Percentiles rank a stretch among this genome's conserved stretches.
Evolutionary conservation across 2,113 vertebrate genomes (phyloP).

Genomic region (Nicator chloris): DNA sequence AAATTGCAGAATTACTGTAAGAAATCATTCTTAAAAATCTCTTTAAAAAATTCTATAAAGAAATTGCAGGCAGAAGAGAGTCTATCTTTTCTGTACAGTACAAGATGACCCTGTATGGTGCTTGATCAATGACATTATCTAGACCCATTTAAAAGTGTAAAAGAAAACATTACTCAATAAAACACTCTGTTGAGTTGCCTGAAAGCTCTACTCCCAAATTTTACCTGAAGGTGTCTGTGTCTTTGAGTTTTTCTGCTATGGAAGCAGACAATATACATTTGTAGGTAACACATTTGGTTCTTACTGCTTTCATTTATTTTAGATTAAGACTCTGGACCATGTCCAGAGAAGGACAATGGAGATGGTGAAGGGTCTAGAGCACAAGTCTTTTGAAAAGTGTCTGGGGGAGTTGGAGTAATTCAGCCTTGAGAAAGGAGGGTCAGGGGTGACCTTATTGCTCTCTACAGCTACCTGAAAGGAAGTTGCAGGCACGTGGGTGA

Average conservation of each 20-base stretch:
- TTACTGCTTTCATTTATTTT: neutral
- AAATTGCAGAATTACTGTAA: neutral
- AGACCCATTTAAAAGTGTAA: neutral
- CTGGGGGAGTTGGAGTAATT: neutral
- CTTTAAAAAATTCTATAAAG: neutral
- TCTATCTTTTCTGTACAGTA: neutral
- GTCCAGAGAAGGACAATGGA: neutral
- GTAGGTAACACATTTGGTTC: neutral
- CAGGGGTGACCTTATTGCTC: neutral
- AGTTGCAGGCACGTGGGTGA: neutral
- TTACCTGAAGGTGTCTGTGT: neutral
- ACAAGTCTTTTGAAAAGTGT: neutral
- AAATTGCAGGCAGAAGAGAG: neutral
- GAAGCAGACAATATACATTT: neutral
- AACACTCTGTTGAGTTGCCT: neutral
- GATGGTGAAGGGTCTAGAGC: neutral
- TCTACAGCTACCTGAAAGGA: neutral
- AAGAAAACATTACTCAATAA: neutral
- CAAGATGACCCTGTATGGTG: neutral
- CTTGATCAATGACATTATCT: neutral
- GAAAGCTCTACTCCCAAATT: neutral
- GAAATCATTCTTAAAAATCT: neutral
- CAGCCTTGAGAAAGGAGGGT: neutral
- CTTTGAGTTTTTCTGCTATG: neutral
- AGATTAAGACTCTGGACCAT: fast-evolving